Percentiles rank a stretch among this genome's conserved stretches.
phyloP scores from a whole-genome alignment of 2,888 invertebrate genomes.

The Entomobrya multifasciata region DNA sequence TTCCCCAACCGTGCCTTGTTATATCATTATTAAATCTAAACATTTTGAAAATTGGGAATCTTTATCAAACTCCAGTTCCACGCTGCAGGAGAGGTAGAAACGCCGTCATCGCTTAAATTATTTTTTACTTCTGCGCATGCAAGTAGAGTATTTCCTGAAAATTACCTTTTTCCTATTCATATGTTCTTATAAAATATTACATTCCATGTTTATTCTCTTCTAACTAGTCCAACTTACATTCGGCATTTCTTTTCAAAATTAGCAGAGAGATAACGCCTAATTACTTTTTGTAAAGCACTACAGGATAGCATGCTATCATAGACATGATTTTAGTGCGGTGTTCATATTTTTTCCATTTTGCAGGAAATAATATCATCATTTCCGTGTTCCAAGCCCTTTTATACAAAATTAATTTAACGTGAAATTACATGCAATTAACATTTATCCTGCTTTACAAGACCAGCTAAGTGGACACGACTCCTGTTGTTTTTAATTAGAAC shows the following conservation, averaged over 20 bases:
- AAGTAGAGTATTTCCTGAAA: not conserved
- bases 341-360: no score
- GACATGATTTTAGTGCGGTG: no score
- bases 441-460: not conserved
- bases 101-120: not conserved
- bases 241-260: not conserved
- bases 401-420: slow-evolving; percentile 37
- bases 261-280: no score
- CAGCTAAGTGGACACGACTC: not conserved
- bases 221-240: not conserved
- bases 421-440: slow-evolving; percentile 35
- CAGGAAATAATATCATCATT: not conserved
- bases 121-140: not conserved
- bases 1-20: not conserved
- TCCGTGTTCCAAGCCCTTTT: not conserved
- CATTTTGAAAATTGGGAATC: not conserved
- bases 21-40: slow-evolving; percentile 8
- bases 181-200: not conserved
- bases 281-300: no score
- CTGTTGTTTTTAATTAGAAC: not conserved
- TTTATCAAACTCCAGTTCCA: not conserved
- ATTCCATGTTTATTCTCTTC: no score
- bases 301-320: no score
- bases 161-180: slow-evolving; percentile 21
- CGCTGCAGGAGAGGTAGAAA: not conserved